Evolutionary conservation across 2,113 vertebrate species (phyloP), one percentile per base, ranked within the genome.

Genomic region (Geococcyx californianus): DNA sequence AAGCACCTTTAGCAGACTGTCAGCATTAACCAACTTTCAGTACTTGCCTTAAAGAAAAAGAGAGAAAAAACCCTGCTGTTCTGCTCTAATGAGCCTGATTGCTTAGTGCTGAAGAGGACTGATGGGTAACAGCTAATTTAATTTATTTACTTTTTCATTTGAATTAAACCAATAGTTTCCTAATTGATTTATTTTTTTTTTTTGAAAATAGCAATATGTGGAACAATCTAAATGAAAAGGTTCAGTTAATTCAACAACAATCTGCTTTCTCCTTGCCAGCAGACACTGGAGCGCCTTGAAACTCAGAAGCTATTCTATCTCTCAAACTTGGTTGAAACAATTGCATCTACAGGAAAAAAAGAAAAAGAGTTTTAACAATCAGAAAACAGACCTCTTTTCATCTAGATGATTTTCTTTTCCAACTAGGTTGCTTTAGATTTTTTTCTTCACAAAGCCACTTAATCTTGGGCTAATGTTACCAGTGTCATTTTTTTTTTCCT

Each of bases 1-100:
- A 90, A 96, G 87, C 58, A 91, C 87, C 44, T 96, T 70, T 94
- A 26, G 36, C 86, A 95, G 76, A 74, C 72, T 91, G 62, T 89
- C 70, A 94, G 23, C 36, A 75, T 83, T 82, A 93, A 94, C 34
- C 60, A 72, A 94, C 44, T 95, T 94, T 58, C 85, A 74, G 21
- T 58, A 52, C 75, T 68, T 66, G 4, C 16, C 42, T 87, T 76
- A 78, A 72, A 85, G 70, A 69, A 69, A 21, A 70, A 34, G 38
- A 42, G 4, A 26, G 5, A n/a, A 12, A 16, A 85, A 81, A 95
- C 28, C 8, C 15, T 78, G 59, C 15, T 49, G 24, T 64, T 91
- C 21, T 26, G 74, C 40, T 52, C 45, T 68, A 12, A 58, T 59
- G 69, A 77, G n/a, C 28, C n/a, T 45, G 29, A 69, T 21, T 69